Evolutionary conservation across 92 coral and sea anemone species (phyloP).

Genomic region (Hydrozoanthus gracilis): DNA sequence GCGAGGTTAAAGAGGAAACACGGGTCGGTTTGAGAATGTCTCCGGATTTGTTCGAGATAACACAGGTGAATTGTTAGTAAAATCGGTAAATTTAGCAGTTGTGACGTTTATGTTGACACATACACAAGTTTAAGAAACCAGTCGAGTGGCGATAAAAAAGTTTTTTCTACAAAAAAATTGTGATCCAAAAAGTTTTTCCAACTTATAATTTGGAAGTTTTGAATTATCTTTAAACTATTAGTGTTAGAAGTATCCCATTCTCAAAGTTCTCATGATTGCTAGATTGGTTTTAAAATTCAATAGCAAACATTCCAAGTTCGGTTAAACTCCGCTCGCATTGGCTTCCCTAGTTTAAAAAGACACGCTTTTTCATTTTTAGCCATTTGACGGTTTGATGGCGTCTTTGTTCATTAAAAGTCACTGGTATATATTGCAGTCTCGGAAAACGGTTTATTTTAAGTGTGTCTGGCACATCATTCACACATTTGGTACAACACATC

Average conservation of each 20-base stretch:
- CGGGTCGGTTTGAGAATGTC: slow-evolving; percentile 32
- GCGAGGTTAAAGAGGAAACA: slow-evolving; percentile 39
- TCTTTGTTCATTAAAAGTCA: slow-evolving; percentile 4
- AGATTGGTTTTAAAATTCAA: slow-evolving; percentile 70
- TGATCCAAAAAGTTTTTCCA: not conserved
- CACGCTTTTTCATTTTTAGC: slow-evolving; percentile 35
- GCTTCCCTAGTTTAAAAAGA: slow-evolving; percentile 18
- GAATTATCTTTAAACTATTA: slow-evolving; percentile 70
- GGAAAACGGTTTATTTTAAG: slow-evolving; percentile 21
- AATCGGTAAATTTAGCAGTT: slow-evolving; percentile 41
- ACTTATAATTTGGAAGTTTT: slow-evolving; percentile 32
- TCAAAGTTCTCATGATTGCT: slow-evolving; percentile 61
- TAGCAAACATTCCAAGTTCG: slow-evolving; percentile 71
- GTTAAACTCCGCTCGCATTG: slow-evolving; percentile 43
- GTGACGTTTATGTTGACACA: slow-evolving; percentile 11
- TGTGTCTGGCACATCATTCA: slow-evolving; percentile 56
- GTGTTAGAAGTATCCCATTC: slow-evolving; percentile 57
- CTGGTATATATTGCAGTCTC: slow-evolving; percentile 6
- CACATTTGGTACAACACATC: slow-evolving; percentile 47
- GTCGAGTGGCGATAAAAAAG: slow-evolving; percentile 7
- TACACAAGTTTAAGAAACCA: not conserved
- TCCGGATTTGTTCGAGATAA: slow-evolving; percentile 43
- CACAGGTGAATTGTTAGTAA: slow-evolving; percentile 42
- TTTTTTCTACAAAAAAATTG: not conserved
- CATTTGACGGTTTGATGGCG: slow-evolving; percentile 51